Percentiles rank a stretch among this genome's conserved stretches.
phyloP scores from a whole-genome alignment of 2,888 invertebrate genomes.

The Carpatolechia fugitivella region DNA sequence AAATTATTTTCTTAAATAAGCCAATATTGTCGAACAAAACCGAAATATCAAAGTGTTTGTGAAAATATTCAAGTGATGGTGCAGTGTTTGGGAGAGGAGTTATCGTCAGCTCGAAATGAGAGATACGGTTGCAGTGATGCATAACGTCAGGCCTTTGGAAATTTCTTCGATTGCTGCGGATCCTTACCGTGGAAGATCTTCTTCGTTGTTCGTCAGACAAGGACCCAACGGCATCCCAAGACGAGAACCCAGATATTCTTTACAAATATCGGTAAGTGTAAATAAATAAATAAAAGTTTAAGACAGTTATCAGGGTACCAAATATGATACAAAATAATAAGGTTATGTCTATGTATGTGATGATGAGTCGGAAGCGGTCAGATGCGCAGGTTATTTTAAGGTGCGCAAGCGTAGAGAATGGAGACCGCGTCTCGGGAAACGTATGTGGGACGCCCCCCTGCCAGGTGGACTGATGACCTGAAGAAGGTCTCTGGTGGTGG shows the following conservation, averaged over 20 bases:
- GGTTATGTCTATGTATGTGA: not conserved
- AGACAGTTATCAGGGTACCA: not conserved
- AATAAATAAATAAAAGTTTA: not conserved
- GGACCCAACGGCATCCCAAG: constrained; percentile 47
- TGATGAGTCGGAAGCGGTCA: too few species aligned
- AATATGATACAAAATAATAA: too few species aligned
- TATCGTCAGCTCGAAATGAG: constrained; percentile 50
- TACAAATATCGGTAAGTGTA: constrained; percentile 56
- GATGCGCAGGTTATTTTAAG: too few species aligned
- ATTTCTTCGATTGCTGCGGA: constrained; percentile 34
- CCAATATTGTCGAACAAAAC: not conserved
- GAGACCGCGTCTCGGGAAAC: too few species aligned
- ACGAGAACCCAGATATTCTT: constrained; percentile 60
- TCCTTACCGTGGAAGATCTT: constrained; percentile 54
- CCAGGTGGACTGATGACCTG: too few species aligned
- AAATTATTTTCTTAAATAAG: not conserved
- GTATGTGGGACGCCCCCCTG: too few species aligned
- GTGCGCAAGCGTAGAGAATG: too few species aligned
- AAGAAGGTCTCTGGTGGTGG: too few species aligned
- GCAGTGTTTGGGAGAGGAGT: constrained; percentile 39
- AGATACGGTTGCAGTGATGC: constrained; percentile 54
- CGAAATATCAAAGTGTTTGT: not conserved
- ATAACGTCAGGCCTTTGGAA: constrained; percentile 53
- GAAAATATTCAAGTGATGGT: constrained; percentile 44
- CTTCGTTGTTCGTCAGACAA: constrained; percentile 59